Conservation (phyloP, 1,140 invertebrate species). For the Drosophila ambigua region DNA sequence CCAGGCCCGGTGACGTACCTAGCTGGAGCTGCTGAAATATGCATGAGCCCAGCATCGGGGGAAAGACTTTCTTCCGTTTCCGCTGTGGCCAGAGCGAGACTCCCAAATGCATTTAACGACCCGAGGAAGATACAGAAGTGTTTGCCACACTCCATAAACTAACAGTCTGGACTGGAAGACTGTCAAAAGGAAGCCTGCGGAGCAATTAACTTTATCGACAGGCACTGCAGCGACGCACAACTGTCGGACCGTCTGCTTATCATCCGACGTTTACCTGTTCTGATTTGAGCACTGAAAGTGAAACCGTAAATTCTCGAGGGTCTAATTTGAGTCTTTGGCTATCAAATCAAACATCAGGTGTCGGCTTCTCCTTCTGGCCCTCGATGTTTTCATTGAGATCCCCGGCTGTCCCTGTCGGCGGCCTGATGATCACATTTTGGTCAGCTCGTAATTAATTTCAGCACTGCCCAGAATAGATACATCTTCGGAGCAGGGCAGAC, state of each 20-base stretch:
- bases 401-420: conserved; percentile 32
- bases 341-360: conserved; percentile 79
- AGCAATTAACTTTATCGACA: conserved; percentile 70
- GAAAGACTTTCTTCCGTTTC: conserved; percentile 80
- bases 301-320: conserved; percentile 70
- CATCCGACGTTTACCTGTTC: conserved; percentile 59
- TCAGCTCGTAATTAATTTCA: conserved; percentile 79
- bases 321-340: conserved; percentile 34
- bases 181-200: conserved; percentile 17
- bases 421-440: conserved; percentile 71
- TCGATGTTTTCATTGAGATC: conserved; percentile 25
- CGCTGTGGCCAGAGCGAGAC: conserved; percentile 15
- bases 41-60: conserved; percentile 43
- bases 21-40: conserved; percentile 59
- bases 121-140: conserved; percentile 55
- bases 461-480: conserved; percentile 75
- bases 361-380: conserved; percentile 42
- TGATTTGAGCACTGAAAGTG: conserved; percentile 76
- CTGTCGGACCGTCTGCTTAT: conserved; percentile 48
- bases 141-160: conserved; percentile 70
- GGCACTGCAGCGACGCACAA: conserved; percentile 52
- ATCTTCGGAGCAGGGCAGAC: conserved; percentile 64
- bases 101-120: conserved; percentile 32
- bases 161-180: conserved; percentile 61
- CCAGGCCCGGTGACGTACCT: conserved; percentile 26